Conservation (phyloP, 2,888 invertebrate genomes). For the Pristionchus arcanus region DNA sequence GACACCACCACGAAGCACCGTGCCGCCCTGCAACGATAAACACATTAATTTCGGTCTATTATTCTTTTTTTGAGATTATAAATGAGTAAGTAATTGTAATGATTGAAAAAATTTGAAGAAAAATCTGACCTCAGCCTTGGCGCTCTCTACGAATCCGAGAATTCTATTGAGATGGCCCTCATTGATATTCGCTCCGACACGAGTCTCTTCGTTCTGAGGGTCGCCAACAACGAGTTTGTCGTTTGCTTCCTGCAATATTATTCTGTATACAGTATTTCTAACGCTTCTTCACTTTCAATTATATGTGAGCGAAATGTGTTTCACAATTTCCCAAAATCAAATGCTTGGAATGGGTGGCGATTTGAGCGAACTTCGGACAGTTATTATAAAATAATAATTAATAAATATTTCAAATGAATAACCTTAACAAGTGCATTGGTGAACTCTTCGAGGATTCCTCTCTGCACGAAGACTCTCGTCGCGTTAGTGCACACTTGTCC, state of each 20-base stretch:
- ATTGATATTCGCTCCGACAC: constrained; percentile 82
- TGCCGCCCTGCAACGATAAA: constrained; percentile 81
- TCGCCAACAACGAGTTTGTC: constrained; percentile 71
- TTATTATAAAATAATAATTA: background rate
- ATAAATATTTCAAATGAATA: constrained; percentile 55
- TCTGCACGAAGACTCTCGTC: constrained; percentile 83
- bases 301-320: constrained; percentile 78
- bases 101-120: too few relatives aligned
- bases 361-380: too few relatives aligned
- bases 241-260: constrained; percentile 61
- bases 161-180: constrained; percentile 82
- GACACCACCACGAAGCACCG: constrained; percentile 82
- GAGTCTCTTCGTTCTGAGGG: constrained; percentile 79
- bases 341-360: too few relatives aligned
- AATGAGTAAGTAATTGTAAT: too few relatives aligned
- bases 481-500: constrained; percentile 83
- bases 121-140: constrained; percentile 79
- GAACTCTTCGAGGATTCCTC: constrained; percentile 80
- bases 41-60: background rate
- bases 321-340: too few relatives aligned
- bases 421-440: constrained; percentile 80
- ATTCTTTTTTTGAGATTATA: too few relatives aligned
- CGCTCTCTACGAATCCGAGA: constrained; percentile 81
- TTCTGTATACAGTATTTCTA: constrained; percentile 57
- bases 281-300: too few relatives aligned